Evolutionary conservation across 2,888 invertebrate genomes (phyloP).

Genomic region (Cataglyphis albicans): DNA sequence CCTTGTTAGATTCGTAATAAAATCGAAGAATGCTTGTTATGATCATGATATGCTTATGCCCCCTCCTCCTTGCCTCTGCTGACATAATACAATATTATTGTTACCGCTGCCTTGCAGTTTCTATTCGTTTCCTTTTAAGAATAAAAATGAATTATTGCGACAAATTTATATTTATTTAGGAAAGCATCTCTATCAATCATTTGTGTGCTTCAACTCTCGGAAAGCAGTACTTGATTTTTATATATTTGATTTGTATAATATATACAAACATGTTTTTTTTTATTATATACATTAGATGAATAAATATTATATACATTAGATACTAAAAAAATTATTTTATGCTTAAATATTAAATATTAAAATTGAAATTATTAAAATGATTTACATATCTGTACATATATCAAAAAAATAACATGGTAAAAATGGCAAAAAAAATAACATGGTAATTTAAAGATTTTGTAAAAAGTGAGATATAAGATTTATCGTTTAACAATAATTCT

Average conservation of each 20-base stretch:
- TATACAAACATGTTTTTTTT: not conserved
- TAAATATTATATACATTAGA: not conserved
- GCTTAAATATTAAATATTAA: conserved; percentile 3
- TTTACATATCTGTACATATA: not conserved
- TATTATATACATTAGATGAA: not conserved
- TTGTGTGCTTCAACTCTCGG: not conserved
- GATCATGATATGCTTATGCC: not conserved
- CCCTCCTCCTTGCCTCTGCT: not conserved
- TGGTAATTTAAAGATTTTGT: not conserved
- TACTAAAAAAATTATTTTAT: not conserved
- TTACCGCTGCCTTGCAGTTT: not conserved
- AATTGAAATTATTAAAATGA: not conserved
- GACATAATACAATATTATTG: not conserved
- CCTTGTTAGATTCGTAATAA: conserved; percentile 11
- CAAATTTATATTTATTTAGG: not conserved
- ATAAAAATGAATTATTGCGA: not conserved
- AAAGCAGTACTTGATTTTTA: not conserved
- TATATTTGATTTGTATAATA: not conserved
- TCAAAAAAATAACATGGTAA: not conserved
- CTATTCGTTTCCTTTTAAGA: not conserved
- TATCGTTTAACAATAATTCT: not conserved
- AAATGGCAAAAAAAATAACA: not conserved
- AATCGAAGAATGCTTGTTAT: conserved; percentile 14
- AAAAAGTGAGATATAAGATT: not conserved
- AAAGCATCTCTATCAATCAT: not conserved